A percentile compares a stretch with the other conserved stretches of the same genome.
Evolutionary conservation across 2,888 invertebrate species (phyloP).

Genomic region (Sesamia inferens): DNA sequence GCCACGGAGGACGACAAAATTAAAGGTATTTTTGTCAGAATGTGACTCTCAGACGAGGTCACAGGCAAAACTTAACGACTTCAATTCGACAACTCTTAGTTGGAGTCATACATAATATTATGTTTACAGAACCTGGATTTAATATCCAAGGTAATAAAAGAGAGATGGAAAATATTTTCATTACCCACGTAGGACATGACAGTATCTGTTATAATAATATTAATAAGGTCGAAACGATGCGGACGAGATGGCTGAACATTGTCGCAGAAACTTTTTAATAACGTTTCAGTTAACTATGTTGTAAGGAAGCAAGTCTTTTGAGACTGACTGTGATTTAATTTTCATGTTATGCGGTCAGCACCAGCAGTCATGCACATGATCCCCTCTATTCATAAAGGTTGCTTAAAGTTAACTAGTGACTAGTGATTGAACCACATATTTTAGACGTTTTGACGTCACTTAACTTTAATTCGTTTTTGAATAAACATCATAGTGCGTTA

Average conservation of each 20-base stretch:
- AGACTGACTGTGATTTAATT: background rate
- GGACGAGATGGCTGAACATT: conserved; percentile 65
- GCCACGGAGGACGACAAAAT: too few species aligned
- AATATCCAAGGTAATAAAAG: conserved; percentile 84
- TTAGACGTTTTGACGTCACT: too few species aligned
- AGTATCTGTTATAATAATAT: conserved; percentile 69
- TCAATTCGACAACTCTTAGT: conserved; percentile 56
- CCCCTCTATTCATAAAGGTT: too few species aligned
- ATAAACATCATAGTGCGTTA: too few species aligned
- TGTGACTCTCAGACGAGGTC: background rate
- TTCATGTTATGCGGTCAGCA: background rate
- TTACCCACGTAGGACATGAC: conserved; percentile 78
- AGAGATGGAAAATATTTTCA: conserved; percentile 86
- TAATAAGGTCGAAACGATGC: conserved; percentile 57
- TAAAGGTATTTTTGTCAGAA: too few species aligned
- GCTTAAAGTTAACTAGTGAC: too few species aligned
- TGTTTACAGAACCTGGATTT: conserved; percentile 82
- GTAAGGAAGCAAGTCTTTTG: conserved; percentile 12
- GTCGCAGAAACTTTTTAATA: conserved; percentile 77
- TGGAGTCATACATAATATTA: conserved; percentile 53
- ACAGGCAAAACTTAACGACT: background rate
- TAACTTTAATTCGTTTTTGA: too few species aligned
- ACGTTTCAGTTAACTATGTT: conserved; percentile 56
- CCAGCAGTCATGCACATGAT: too few species aligned
- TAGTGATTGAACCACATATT: too few species aligned